These are phyloP conservation scores for Hipparchia sbordonii DNA, from an alignment of 2,888 invertebrate genomes.

Conservation along the genomic window DNA sequence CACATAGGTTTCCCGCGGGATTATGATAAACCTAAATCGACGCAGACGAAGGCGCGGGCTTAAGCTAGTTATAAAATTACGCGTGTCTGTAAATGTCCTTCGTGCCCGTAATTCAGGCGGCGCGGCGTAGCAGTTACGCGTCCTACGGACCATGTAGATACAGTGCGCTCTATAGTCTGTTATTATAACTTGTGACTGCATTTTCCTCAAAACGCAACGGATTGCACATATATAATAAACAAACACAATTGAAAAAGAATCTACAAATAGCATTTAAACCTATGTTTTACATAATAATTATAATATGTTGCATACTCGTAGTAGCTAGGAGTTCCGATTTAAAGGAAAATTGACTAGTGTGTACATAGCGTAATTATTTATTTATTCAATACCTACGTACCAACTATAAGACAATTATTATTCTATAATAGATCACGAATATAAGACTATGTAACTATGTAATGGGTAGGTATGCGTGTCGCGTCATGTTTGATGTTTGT, in stretches of 20 bases:
- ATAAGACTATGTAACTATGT: slow-evolving; percentile 2
- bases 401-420: background rate
- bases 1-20: no score
- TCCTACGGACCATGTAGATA: background rate
- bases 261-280: background rate
- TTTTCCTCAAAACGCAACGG: background rate
- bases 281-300: background rate
- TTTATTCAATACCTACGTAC: background rate
- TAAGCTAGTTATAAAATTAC: no score
- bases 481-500: background rate
- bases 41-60: no score
- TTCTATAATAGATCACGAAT: slow-evolving; percentile 11
- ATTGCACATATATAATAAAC: background rate
- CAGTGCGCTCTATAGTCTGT: background rate
- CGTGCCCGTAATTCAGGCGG: no score
- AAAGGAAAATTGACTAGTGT: background rate
- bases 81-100: no score
- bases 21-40: no score
- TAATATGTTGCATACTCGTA: background rate
- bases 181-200: background rate
- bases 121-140: background rate
- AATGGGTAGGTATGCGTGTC: background rate
- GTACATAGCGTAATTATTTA: background rate
- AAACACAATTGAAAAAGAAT: background rate
- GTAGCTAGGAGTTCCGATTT: background rate